Base-by-base conservation (phyloP, 2,113 vertebrate genomes). In the Lanius collurio region DNA sequence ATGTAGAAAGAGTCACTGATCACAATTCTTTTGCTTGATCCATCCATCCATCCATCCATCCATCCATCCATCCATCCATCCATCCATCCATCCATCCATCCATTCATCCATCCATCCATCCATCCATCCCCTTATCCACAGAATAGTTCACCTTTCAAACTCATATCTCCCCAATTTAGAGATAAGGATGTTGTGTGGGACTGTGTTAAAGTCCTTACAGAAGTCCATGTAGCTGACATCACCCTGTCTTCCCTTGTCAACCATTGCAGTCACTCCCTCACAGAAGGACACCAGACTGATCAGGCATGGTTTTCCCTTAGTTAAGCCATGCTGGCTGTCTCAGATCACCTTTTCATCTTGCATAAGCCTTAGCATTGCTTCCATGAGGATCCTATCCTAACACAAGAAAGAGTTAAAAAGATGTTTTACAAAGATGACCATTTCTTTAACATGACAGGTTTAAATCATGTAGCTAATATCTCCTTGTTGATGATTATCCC, bases 231-330 rank as follows among this genome's bases (percentile, higher is more conserved):
- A n/a, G 20, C n/a, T n/a, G 20, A 15, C 9, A 26, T 53, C 16
- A 20, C 13, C 31, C 35, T n/a, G 15, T 52, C 33, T 60, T 67
- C 28, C 10, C 5, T 24, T 30, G 28, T n/a, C 0, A 0, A 30
- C 15, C 11, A 10, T 15, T n/a, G 46, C 28, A 26, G 33, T 17
- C 69, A 74, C 6, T 39, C 60, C 16, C 47, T n/a, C 33, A n/a
- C 11, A 39, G 33, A n/a, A 59, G 53, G 19, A 13, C 28, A n/a
- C 4, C 10, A 46, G 39, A 39, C 12, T 21, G 13, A 9, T 30
- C 22, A 68, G 49, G 33, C 3, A 5, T 46, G 7, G 11, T 39
- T 59, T 59, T 13, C 11, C 6, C 33, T 26, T 39, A 30, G 15
- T 67, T 52, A 39, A 60, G 23, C 11, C 39, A 18, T 28, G 9